These are phyloP conservation scores for Drosophila ogumai DNA, from an alignment of 1,140 invertebrate genomes.

Conservation along the genomic window DNA sequence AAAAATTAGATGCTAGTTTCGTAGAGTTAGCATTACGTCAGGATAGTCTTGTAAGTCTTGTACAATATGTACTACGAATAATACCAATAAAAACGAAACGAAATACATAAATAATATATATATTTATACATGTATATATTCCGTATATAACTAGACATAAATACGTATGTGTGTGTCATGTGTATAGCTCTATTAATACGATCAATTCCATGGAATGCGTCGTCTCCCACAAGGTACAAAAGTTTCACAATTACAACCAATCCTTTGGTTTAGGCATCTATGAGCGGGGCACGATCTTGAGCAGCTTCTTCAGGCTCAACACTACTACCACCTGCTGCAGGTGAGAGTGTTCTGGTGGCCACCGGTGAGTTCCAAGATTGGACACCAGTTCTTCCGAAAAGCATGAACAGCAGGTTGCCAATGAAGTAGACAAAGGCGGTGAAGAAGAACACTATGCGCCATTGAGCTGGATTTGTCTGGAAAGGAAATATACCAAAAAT, in stretches of 20 bases:
- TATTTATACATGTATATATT: conserved; percentile 13
- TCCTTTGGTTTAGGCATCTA: conserved; percentile 44
- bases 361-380: conserved; percentile 89
- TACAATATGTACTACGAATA: conserved; percentile 48
- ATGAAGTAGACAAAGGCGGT: conserved; percentile 89
- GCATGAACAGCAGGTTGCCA: conserved; percentile 89
- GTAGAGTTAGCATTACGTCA: conserved; percentile 54
- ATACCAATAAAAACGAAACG: conserved; percentile 51
- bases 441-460: conserved; percentile 92
- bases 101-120: conserved; percentile 31
- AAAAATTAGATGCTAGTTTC: conserved; percentile 53
- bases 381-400: conserved; percentile 88
- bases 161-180: conserved; percentile 37
- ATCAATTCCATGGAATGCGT: conserved; percentile 74
- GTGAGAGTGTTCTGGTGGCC: conserved; percentile 24
- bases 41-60: conserved; percentile 53
- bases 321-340: neutral
- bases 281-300: conserved; percentile 58
- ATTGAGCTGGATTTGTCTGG: conserved; percentile 87
- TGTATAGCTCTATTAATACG: conserved; percentile 53
- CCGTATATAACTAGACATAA: conserved; percentile 48
- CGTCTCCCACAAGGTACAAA: conserved; percentile 61
- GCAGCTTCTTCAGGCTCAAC: neutral
- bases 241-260: conserved; percentile 55
- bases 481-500: conserved; percentile 85